Evolutionary conservation across 2,888 invertebrate species (phyloP).

Genomic region (Eulithis prunata): DNA sequence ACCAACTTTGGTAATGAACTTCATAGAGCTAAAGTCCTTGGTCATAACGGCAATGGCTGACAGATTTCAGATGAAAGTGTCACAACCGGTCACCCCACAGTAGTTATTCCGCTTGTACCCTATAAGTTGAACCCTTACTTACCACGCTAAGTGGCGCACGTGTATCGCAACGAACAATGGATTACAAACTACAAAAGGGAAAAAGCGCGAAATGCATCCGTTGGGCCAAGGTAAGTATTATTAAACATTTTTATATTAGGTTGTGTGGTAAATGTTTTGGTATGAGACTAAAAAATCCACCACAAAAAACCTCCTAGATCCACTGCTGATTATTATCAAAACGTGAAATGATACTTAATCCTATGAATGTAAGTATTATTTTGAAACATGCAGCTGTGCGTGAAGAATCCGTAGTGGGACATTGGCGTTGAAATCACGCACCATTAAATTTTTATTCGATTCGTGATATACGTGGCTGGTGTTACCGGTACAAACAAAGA

Average conservation of each 20-base stretch:
- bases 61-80: neutral
- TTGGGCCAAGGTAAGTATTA: conserved; percentile 50
- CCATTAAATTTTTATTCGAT: conserved; percentile 12
- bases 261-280: conserved; percentile 4
- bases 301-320: too few species aligned
- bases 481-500: conserved; percentile 4
- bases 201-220: conserved; percentile 55
- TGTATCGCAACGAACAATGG: conserved; percentile 41
- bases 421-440: conserved; percentile 1
- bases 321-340: too few species aligned
- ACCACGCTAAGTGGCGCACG: conserved; percentile 31
- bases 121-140: conserved; percentile 18
- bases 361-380: too few species aligned
- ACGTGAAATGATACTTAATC: too few species aligned
- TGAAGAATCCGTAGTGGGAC: neutral
- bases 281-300: neutral
- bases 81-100: neutral
- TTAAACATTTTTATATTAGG: conserved; percentile 5
- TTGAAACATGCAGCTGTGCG: too few species aligned
- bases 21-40: neutral
- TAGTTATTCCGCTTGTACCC: conserved; percentile 5
- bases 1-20: too few species aligned
- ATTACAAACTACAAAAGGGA: conserved; percentile 41
- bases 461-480: conserved; percentile 23
- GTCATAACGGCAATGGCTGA: neutral